These are phyloP conservation scores for Metridium senile DNA, from an alignment of 92 coral and sea anemone genomes.

Conservation along the genomic window DNA sequence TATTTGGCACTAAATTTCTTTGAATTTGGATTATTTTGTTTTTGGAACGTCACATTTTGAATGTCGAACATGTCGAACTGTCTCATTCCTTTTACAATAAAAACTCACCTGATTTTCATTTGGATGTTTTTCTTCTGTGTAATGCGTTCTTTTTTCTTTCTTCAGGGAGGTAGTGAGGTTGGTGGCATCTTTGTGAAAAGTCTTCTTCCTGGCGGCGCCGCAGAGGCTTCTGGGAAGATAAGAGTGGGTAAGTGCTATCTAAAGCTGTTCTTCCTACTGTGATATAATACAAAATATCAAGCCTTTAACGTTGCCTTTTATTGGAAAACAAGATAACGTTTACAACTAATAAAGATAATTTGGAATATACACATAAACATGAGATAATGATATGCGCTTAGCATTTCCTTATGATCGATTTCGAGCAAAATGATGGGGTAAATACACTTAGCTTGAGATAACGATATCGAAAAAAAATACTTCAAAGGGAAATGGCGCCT, in stretches of 20 bases:
- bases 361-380: neutral
- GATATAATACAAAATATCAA: neutral
- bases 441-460: neutral
- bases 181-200: slow-evolving; percentile 94
- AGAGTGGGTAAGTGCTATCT: slow-evolving; percentile 54
- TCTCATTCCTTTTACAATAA: too few species aligned
- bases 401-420: too few species aligned
- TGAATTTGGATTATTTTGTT: too few species aligned
- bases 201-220: slow-evolving; percentile 97
- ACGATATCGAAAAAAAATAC: too few species aligned
- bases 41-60: too few species aligned
- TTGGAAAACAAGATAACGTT: neutral
- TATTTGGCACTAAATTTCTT: too few species aligned
- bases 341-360: neutral
- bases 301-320: neutral
- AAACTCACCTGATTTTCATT: too few species aligned
- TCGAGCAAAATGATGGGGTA: neutral
- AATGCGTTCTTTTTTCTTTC: neutral
- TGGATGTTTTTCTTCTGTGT: neutral
- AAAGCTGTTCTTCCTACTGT: neutral
- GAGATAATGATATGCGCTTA: neutral
- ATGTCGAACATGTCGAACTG: too few species aligned
- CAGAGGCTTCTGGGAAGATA: slow-evolving; percentile 92
- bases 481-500: too few species aligned
- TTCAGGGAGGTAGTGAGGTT: slow-evolving; percentile 94